Conservation (phyloP, 1,140 invertebrate genomes). For the Eupristina koningsbergeri region DNA sequence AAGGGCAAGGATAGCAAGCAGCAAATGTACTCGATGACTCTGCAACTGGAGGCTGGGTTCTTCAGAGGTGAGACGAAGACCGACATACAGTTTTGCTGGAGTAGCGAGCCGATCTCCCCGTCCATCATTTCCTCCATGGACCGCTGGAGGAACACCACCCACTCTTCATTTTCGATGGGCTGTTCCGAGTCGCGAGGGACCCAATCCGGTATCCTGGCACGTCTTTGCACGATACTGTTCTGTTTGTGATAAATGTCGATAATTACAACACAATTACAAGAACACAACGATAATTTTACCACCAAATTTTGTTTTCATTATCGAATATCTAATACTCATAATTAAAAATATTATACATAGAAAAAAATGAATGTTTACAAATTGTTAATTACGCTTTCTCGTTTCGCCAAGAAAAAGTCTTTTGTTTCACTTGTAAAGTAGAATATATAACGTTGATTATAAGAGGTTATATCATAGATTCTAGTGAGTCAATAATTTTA, state of each 20-base stretch:
- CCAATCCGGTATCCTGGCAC: conserved; percentile 51
- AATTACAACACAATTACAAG: too few relatives aligned
- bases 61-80: conserved; percentile 82
- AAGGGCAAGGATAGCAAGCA: conserved; percentile 82
- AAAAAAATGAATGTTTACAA: too few relatives aligned
- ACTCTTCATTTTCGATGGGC: conserved; percentile 87
- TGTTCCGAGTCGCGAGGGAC: conserved; percentile 70
- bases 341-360: too few relatives aligned
- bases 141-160: conserved; percentile 80
- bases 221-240: conserved; percentile 34
- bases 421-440: too few relatives aligned
- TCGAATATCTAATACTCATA: too few relatives aligned
- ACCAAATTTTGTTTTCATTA: too few relatives aligned
- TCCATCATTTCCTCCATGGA: conserved; percentile 80
- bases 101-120: conserved; percentile 81
- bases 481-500: too few relatives aligned
- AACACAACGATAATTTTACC: too few relatives aligned
- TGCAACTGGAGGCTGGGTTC: conserved; percentile 77
- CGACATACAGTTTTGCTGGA: conserved; percentile 81
- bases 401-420: too few relatives aligned
- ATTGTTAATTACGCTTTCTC: too few relatives aligned
- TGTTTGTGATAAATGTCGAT: neutral
- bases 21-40: conserved; percentile 80
- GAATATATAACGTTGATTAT: too few relatives aligned
- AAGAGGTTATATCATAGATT: too few relatives aligned